A percentile compares a stretch with the other conserved stretches of the same genome.
These are phyloP conservation scores for Nezara viridula DNA, from an alignment of 2,888 invertebrate species.

Conservation along the genomic window DNA sequence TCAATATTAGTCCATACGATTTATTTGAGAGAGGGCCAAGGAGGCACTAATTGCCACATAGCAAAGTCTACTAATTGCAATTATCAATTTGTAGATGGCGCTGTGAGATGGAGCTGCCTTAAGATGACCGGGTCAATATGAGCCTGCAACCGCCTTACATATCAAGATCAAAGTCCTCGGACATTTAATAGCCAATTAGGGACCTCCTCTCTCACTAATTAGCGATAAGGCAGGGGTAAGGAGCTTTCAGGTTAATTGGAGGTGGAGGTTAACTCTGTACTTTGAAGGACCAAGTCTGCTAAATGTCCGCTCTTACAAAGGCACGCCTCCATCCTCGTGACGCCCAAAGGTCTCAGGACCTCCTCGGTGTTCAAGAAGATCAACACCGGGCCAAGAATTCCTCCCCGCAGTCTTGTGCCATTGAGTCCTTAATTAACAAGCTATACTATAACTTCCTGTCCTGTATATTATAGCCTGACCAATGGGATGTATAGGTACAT, in stretches of 20 bases:
- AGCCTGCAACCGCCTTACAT: background rate
- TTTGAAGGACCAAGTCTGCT: background rate
- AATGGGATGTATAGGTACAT: background rate
- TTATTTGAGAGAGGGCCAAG: background rate
- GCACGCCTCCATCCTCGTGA: background rate
- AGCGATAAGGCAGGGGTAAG: conserved; percentile 49
- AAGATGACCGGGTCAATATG: conserved; percentile 56
- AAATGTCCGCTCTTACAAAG: background rate
- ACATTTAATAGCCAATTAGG: conserved; percentile 57
- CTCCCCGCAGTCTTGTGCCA: background rate
- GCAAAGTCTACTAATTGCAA: conserved; percentile 53
- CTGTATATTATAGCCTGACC: background rate
- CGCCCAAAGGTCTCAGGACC: background rate
- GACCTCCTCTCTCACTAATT: background rate
- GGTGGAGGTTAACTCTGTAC: conserved; percentile 37
- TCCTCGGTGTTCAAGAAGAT: background rate
- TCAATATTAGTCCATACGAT: conserved; percentile 29
- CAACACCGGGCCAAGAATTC: background rate
- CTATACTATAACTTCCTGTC: background rate
- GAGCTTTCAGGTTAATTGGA: conserved; percentile 59
- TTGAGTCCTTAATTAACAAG: background rate
- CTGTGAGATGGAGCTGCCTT: background rate
- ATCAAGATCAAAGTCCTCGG: conserved; percentile 51
- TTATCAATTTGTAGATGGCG: conserved; percentile 53
- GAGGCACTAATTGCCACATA: background rate